These are phyloP conservation scores for Phylloscopus trochilus DNA, from an alignment of 2,113 vertebrate genomes.

Conservation along the genomic window DNA sequence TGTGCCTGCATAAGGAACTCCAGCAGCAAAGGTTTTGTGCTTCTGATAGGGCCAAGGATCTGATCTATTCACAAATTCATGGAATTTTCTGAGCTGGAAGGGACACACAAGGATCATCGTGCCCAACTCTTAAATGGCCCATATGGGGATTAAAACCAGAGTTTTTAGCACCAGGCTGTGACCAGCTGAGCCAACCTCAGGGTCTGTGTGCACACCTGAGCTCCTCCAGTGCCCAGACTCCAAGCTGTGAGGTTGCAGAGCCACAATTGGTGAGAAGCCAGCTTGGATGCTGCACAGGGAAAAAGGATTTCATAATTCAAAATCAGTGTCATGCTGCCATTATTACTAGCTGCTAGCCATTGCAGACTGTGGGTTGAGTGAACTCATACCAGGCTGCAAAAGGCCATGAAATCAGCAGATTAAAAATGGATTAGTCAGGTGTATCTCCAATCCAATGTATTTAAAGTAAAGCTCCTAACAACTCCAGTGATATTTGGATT, in stretches of 20 bases:
- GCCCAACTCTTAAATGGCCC: neutral
- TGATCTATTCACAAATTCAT: neutral
- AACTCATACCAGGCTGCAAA: neutral
- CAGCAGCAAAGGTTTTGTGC: neutral
- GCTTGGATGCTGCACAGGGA: neutral
- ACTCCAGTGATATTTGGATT: neutral
- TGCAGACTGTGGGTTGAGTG: neutral
- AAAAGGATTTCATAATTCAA: neutral
- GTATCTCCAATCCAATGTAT: neutral
- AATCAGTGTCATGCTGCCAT: neutral
- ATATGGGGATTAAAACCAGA: neutral
- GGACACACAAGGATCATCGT: too few relatives aligned
- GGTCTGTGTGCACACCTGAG: neutral
- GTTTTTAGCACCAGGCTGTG: neutral
- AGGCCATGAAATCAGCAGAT: neutral
- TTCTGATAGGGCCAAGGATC: neutral
- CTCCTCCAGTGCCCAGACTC: neutral
- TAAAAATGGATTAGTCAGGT: neutral
- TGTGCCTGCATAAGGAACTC: neutral
- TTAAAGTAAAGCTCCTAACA: constrained; percentile 7
- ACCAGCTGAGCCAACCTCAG: neutral
- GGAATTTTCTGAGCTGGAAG: neutral
- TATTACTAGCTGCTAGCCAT: neutral
- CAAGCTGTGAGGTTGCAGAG: neutral
- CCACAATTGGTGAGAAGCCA: accelerated